Conservation (phyloP, 2,888 invertebrate species). For the Teleogryllus oceanicus region DNA sequence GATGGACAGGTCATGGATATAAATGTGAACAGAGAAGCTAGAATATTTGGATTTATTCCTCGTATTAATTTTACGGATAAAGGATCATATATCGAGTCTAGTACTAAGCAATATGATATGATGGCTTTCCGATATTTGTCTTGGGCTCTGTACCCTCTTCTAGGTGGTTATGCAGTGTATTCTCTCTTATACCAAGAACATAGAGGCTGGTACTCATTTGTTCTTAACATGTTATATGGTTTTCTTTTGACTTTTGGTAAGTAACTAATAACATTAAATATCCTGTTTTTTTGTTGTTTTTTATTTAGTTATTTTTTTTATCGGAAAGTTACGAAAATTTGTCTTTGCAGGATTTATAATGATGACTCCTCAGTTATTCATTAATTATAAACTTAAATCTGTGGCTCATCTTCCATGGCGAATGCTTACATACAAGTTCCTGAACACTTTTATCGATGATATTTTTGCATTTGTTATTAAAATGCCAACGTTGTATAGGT, state of each 20-base stretch:
- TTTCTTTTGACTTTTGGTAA: conserved; percentile 87
- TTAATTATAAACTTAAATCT: conserved; percentile 98
- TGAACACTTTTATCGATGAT: conserved; percentile 99
- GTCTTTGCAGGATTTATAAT: conserved; percentile 82
- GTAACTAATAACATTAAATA: conserved; percentile 32
- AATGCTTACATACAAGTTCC: conserved; percentile 99
- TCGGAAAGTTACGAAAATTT: neutral
- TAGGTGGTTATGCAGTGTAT: conserved; percentile 91
- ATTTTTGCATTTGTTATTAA: conserved; percentile 99
- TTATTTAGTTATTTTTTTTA: neutral
- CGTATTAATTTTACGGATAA: conserved; percentile 82
- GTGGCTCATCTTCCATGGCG: conserved; percentile 99
- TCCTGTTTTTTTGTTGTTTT: neutral
- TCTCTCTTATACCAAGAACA: conserved; percentile 94
- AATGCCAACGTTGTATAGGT: conserved; percentile 98
- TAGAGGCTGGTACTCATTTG: conserved; percentile 98
- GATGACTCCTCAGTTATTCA: conserved; percentile 99
- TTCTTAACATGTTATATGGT: conserved; percentile 94
- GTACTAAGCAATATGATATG: conserved; percentile 90
- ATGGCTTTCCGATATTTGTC: conserved; percentile 95
- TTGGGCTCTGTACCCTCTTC: conserved; percentile 91
- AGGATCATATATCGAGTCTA: conserved; percentile 92
- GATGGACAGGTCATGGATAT: conserved; percentile 67
- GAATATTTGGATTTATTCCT: conserved; percentile 75
- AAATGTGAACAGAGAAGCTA: conserved; percentile 69